These are phyloP conservation scores for Pristionchus arcanus DNA, from an alignment of 2,888 invertebrate species.

Conservation along the genomic window DNA sequence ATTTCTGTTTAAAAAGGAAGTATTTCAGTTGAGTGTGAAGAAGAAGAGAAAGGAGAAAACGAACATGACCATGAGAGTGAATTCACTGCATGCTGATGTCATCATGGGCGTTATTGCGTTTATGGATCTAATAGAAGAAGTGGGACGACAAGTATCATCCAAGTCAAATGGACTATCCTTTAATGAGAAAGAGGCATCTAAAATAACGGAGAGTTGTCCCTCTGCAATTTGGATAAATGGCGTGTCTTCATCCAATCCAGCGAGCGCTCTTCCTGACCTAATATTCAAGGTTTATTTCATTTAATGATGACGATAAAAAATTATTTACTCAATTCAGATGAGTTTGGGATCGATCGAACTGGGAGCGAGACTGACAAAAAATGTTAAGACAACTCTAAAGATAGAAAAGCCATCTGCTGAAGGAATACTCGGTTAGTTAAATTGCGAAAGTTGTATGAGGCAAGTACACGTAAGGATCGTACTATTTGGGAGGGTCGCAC, in stretches of 20 bases:
- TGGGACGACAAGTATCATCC: not conserved
- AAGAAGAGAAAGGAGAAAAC: slow-evolving; percentile 30
- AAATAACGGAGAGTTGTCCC: too few relatives aligned
- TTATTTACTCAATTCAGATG: not conserved
- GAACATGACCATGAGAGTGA: not conserved
- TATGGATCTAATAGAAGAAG: not conserved
- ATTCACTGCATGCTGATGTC: not conserved
- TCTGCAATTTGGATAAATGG: too few relatives aligned
- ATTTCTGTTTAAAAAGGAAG: not conserved
- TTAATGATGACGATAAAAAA: not conserved
- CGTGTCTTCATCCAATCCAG: not conserved
- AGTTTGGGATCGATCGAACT: slow-evolving; percentile 38
- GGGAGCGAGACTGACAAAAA: slow-evolving; percentile 23
- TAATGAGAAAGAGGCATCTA: not conserved
- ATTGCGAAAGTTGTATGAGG: not conserved
- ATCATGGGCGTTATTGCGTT: slow-evolving; percentile 15
- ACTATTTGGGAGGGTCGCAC: too few relatives aligned
- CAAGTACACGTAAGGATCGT: too few relatives aligned
- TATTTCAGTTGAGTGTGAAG: not conserved
- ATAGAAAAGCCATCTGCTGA: slow-evolving; percentile 28
- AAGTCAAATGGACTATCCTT: not conserved
- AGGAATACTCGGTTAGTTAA: slow-evolving; percentile 20
- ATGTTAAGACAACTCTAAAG: slow-evolving; percentile 29
- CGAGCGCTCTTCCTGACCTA: not conserved
- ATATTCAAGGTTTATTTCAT: not conserved